Conservation (phyloP, 2,113 vertebrate genomes). For the Sula dactylatra region DNA sequence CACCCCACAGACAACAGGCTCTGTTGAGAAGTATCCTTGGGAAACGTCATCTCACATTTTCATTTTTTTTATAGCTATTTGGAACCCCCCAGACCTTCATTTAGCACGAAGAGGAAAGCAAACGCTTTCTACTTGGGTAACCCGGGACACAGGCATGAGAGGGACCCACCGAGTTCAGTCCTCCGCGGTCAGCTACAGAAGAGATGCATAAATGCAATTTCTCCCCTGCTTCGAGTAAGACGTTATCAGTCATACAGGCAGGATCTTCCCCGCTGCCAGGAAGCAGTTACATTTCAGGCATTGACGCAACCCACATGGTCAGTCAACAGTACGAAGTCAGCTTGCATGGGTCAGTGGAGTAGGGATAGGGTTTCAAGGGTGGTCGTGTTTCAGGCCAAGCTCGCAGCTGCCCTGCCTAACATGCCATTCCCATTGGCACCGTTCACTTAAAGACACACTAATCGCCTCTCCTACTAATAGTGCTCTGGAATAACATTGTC, state of each 20-base stretch:
- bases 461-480: background rate
- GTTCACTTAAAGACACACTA: slow-evolving; percentile 60
- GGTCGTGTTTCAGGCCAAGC: slow-evolving; percentile 78
- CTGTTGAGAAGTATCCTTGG: background rate
- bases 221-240: background rate
- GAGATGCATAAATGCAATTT: background rate
- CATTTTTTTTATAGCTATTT: background rate
- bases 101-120: background rate
- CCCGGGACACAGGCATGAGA: fast-evolving
- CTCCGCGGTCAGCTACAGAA: background rate
- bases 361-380: slow-evolving; percentile 68
- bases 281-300: slow-evolving; percentile 24
- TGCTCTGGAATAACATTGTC: background rate
- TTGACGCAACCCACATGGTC: background rate
- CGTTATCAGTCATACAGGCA: background rate
- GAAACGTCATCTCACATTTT: background rate
- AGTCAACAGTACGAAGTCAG: slow-evolving; percentile 13
- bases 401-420: slow-evolving; percentile 48
- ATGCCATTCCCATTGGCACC: slow-evolving; percentile 38
- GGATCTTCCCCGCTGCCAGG: background rate
- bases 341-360: slow-evolving; percentile 6
- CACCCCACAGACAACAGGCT: background rate
- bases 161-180: background rate
- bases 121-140: background rate
- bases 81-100: background rate